Base-by-base conservation (phyloP, 2,888 invertebrate genomes). In the Cantharis rufa region DNA sequence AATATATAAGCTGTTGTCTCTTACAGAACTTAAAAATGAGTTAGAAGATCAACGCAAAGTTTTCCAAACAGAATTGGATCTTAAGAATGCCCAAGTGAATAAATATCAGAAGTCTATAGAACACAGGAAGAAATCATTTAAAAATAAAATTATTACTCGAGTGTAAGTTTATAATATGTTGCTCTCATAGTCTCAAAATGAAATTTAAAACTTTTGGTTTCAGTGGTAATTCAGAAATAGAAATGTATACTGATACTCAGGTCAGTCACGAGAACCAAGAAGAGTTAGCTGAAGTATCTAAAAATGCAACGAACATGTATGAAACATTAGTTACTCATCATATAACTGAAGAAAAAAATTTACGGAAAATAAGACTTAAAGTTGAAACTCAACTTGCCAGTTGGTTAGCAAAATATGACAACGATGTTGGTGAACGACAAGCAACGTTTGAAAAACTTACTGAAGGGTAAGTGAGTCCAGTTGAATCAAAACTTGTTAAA, bases 401-500 rank as follows among this genome's bases (percentile, higher is more conserved):
- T 48, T 91, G 92, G 91, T 85, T 92, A 9, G 88, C 89, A 76
- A 92, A 91, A 81, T 92, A 91, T 79, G 92, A 92, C 80, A 75
- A 86, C 10, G 92, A 92, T 83, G 90, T 92, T 87, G 89, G 89
- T 0, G 91, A 91, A 71, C 90, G 91, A 78, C 91, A 92, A 75
- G 79, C 86, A 0, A 90, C 91, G 77, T 86, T 90, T 1, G 92
- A 92, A 72, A 89, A 90, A 28, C 87, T 89, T 66, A 87, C 88
- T 0, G 85, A 88, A 72, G 82, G 83, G 85, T 83, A 78, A 21
- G 18, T 32, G 3, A 3, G 11, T 32, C 4, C n/a, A 24, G 7
- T 66, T n/a, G 9, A n/a, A 48, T 48, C 9, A 1, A 0, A 63
- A 13, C 3, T 18, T 63, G 1, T 63, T 63, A 10, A 10, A 68